phyloP scores from a whole-genome alignment of 2,113 vertebrate genomes.

The Chrysochloris asiatica region DNA sequence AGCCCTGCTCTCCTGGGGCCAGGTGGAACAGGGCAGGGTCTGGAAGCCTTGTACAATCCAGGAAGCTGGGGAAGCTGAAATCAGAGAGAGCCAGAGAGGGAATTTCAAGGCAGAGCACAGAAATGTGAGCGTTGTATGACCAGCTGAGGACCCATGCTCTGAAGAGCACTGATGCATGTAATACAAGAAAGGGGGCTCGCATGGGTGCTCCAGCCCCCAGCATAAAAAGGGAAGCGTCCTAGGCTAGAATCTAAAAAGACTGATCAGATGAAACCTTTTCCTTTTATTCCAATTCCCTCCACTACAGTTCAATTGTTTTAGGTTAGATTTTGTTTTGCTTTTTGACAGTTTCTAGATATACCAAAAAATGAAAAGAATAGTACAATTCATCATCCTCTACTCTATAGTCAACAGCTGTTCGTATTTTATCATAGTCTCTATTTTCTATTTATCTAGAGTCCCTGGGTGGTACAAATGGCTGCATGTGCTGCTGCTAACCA shows the following conservation, averaged over 20 bases:
- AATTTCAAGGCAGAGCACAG: not conserved
- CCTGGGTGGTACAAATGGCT: not conserved
- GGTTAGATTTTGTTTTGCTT: not conserved
- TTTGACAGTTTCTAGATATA: not conserved
- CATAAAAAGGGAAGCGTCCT: no score
- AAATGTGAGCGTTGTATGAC: not conserved
- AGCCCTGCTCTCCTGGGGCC: not conserved
- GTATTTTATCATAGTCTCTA: not conserved
- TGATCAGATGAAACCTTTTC: not conserved
- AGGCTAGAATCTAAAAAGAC: not conserved
- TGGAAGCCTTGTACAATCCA: not conserved
- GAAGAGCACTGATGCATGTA: not conserved
- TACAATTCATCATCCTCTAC: rapidly evolving
- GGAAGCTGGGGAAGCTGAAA: not conserved
- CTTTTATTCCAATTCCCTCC: not conserved
- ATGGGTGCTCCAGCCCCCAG: not conserved
- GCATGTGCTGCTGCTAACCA: not conserved
- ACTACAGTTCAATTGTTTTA: not conserved
- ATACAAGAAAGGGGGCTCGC: not conserved
- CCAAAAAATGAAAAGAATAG: not conserved
- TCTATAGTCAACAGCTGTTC: rapidly evolving
- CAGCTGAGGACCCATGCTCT: not conserved
- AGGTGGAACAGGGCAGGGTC: not conserved
- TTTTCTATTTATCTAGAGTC: not conserved
- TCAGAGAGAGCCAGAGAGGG: not conserved